Base-by-base conservation (phyloP, 2,113 vertebrate species). In the Scomber colias region DNA sequence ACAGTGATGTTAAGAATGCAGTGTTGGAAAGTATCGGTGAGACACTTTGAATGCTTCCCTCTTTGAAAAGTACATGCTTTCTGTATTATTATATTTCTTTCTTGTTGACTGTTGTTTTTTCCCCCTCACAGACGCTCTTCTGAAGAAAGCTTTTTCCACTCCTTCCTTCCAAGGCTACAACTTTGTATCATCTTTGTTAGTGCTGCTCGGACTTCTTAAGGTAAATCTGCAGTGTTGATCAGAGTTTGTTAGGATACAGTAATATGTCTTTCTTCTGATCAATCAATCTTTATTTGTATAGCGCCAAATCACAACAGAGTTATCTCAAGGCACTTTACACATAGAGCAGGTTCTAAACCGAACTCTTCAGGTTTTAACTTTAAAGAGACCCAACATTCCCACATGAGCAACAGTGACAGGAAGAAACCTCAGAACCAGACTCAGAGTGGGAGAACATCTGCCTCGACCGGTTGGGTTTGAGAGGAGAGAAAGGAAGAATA, bases 181-280 rank as follows among this genome's bases (percentile, higher is more conserved):
- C 30, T 99, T 99, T 72, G 88, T 99, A 63, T 98, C 98, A 16
- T 94, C 93, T 16, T 92, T 99, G 51, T 91, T 99, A 55, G 87
- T 98, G 61, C 95, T 97, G 88, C 96, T 99, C 86, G 98, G 98
- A 27, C 93, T 99, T 8, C 94, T 99, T 63, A 99, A 99, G 97
- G 98, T 99, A 4, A 4, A 4, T 24, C 5, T 48, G 2, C 8
- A 24, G 6, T 9, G 35, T 40, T 10, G 0, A 9, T 40, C 35
- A 40, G 9, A 40, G 35, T 40, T 40, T 9, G 35, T 9, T 40
- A 40, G 9, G 8, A 16, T 3, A 17, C 45, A 49, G 2, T 16
- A 40, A 46, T 27, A 0, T 12, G 10, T 16, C n/a, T 44, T 19
- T 46, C 21, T 6, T 61, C 1, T 71, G 21, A 21, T 21, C 21